Evolutionary conservation across 2,888 invertebrate genomes (phyloP).

Genomic region (Oscheius sp.): DNA sequence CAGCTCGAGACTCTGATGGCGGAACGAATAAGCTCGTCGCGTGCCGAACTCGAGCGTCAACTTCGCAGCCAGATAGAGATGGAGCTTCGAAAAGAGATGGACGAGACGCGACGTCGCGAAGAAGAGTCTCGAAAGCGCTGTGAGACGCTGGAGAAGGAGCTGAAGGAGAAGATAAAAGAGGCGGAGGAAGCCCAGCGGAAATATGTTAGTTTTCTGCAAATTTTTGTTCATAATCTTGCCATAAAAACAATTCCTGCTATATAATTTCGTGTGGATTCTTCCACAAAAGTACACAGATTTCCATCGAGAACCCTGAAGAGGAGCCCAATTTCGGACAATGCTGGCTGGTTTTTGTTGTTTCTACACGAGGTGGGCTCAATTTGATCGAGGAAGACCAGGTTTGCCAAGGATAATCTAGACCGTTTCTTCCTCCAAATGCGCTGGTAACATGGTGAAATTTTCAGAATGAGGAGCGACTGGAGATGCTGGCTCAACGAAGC

Average conservation of each 20-base stretch:
- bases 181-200: conserved; percentile 64
- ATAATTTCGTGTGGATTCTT: conserved; percentile 3
- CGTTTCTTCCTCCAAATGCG: background rate
- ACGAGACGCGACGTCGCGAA: conserved; percentile 74
- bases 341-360: too few relatives aligned
- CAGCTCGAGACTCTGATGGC: conserved; percentile 57
- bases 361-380: conserved; percentile 10
- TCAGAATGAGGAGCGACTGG: conserved; percentile 71
- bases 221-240: conserved; percentile 1
- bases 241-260: background rate
- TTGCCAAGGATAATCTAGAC: conserved; percentile 8
- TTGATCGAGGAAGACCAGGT: background rate
- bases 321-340: too few relatives aligned
- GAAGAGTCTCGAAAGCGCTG: conserved; percentile 66
- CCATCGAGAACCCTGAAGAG: background rate
- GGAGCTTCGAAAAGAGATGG: conserved; percentile 67
- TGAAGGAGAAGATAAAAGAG: conserved; percentile 59
- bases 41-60: conserved; percentile 64
- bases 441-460: conserved; percentile 34
- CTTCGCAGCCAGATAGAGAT: conserved; percentile 67
- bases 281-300: conserved; percentile 8
- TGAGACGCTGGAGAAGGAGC: conserved; percentile 59
- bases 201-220: conserved; percentile 59
- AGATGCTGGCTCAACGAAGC: conserved; percentile 68
- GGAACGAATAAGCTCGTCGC: conserved; percentile 49